phyloP scores from a whole-genome alignment of 2,888 invertebrate species.

The Aelia acuminata region DNA sequence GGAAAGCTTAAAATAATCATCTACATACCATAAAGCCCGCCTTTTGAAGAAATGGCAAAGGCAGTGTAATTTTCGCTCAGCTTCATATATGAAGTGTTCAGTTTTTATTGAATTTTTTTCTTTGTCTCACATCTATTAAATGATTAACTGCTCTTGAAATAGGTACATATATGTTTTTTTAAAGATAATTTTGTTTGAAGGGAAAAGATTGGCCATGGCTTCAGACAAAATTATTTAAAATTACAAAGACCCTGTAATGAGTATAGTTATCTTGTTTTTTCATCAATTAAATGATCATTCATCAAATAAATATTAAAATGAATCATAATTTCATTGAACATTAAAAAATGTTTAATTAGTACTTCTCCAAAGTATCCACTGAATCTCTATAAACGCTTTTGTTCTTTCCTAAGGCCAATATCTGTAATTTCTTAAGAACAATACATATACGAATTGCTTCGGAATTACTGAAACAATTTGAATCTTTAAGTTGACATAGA shows the following conservation, averaged over 20 bases:
- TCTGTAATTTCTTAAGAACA: neutral
- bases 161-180: neutral
- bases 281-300: neutral
- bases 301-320: neutral
- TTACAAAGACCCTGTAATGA: too few species aligned
- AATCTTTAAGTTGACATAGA: neutral
- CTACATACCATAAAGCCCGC: neutral
- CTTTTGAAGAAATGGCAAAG: neutral
- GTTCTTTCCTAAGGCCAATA: neutral
- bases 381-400: neutral
- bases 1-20: neutral
- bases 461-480: neutral
- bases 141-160: neutral
- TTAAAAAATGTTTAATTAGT: too few species aligned
- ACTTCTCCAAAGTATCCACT: too few species aligned
- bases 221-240: too few species aligned
- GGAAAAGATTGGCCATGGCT: too few species aligned
- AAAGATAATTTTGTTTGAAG: too few species aligned
- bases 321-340: too few species aligned
- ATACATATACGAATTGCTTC: neutral
- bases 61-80: neutral
- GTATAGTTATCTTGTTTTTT: too few species aligned
- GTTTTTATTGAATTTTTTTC: neutral
- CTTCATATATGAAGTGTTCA: neutral
- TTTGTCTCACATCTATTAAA: neutral